Percentiles rank a stretch among this genome's conserved stretches.
These are phyloP conservation scores for Psilopogon haemacephalus DNA, from an alignment of 2,113 vertebrate species.

Conservation along the genomic window DNA sequence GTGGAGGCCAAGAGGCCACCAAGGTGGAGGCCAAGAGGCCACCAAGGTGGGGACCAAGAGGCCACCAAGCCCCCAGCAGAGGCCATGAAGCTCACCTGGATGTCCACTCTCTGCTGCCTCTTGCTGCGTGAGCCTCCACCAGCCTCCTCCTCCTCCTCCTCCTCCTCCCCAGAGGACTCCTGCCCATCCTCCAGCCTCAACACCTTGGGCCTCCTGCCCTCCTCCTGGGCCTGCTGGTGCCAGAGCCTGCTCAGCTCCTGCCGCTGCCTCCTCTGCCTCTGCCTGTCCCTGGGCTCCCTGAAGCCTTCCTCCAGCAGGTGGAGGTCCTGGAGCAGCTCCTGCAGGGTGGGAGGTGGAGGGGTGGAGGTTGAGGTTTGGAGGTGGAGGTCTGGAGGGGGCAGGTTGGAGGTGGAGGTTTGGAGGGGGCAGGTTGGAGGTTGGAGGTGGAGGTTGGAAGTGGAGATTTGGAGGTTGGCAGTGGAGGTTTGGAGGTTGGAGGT, in stretches of 20 bases:
- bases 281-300: not conserved
- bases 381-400: too few species aligned
- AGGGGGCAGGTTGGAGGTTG: not conserved
- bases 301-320: conserved; percentile 72
- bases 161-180: conserved; percentile 69
- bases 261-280: conserved; percentile 77
- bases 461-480: too few species aligned
- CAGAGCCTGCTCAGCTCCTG: conserved; percentile 82
- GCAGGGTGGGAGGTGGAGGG: not conserved
- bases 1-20: too few species aligned
- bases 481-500: too few species aligned
- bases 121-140: not conserved
- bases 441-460: too few species aligned
- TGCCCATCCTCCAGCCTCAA: conserved; percentile 75
- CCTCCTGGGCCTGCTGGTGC: conserved; percentile 76
- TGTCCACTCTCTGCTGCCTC: conserved; percentile 68
- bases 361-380: too few species aligned
- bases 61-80: too few species aligned
- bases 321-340: conserved; percentile 83
- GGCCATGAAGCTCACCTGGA: conserved; percentile 77
- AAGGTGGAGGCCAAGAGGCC: too few species aligned
- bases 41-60: too few species aligned
- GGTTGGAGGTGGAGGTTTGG: too few species aligned
- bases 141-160: conserved; percentile 64
- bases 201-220: conserved; percentile 78